Evolutionary conservation across 2,797 vertebrate genomes (phyloP), one percentile per base, ranked within the genome.

Genomic region (Nyctibius grandis): DNA sequence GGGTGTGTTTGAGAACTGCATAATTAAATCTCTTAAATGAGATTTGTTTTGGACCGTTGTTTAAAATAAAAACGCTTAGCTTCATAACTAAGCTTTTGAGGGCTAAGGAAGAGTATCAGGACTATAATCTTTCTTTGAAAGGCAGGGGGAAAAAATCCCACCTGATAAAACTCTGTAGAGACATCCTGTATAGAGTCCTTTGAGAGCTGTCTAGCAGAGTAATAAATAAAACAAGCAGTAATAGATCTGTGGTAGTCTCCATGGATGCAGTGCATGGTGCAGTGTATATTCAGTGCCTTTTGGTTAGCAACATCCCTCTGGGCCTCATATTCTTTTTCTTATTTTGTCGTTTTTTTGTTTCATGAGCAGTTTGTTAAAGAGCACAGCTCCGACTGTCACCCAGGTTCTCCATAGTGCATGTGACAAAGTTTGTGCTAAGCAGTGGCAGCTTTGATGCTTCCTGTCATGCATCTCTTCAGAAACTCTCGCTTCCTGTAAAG

Each of bases 221-320:
- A 93, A 93, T 96, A 92, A 95, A 90, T 96, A 93, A 95, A 95
- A 89, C 83, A 96, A 83, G 93, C 38, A 56, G 77, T 89, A 87
- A 94, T 56, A 85, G 88, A 95, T 96, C 90, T 74, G 61, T 75
- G 64, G 47, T 82, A 76, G 86, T 95, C 86, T 96, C 84, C 86
- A 89, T 93, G 93, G 88, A 93, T 91, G 91, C 76, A 65, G 40
- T 14, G 31, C 28, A 6, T 10, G 15, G 63, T 73, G 56, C 51
- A 75, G 47, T n/a, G 56, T 80, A 51, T 47, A 53, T 91, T 84
- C 79, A 57, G 20, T 81, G 36, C 53, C 60, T 77, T 60, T 87
- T 44, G 56, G 64, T 77, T 92, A 42, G 68, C n/a, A 73, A 23
- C 29, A 70, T 89, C 75, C 36, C 36, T 91, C 26, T 11, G 40